Percentiles rank a stretch among this genome's conserved stretches.
Conservation (phyloP, 1,140 invertebrate species). For the Pantala flavescens region DNA sequence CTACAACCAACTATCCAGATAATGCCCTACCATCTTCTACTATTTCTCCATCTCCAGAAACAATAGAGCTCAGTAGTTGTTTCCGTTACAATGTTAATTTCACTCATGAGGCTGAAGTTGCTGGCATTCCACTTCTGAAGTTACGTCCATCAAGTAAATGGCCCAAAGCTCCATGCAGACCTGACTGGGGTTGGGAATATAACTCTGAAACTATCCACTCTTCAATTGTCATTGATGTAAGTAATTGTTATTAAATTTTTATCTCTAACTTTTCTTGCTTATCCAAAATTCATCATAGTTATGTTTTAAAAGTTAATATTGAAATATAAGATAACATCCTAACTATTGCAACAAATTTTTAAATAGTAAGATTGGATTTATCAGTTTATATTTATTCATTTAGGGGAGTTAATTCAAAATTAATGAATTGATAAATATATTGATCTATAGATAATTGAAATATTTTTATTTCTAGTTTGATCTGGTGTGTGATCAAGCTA, state of each 20-base stretch:
- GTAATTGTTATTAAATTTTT: slow-evolving; percentile 29
- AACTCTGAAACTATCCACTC: slow-evolving; percentile 54
- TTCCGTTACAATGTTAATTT: slow-evolving; percentile 59
- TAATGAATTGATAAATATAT: neutral
- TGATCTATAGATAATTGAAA: too few species aligned
- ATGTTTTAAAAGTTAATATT: too few species aligned
- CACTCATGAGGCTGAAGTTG: slow-evolving; percentile 31
- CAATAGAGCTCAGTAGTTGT: slow-evolving; percentile 41
- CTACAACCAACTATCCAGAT: too few species aligned
- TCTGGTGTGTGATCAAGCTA: slow-evolving; percentile 70
- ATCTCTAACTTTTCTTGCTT: too few species aligned
- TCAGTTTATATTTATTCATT: too few species aligned
- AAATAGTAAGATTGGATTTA: too few species aligned
- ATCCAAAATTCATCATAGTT: too few species aligned
- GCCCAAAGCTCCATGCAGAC: slow-evolving; percentile 40
- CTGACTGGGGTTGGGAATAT: slow-evolving; percentile 74
- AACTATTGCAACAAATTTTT: too few species aligned
- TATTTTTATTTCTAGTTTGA: slow-evolving; percentile 54
- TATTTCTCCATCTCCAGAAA: neutral
- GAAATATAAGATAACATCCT: too few species aligned
- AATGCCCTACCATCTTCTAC: too few species aligned
- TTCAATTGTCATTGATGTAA: slow-evolving; percentile 73
- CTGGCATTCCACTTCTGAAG: slow-evolving; percentile 23
- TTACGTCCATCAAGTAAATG: slow-evolving; percentile 43
- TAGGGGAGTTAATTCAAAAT: neutral